Evolutionary conservation across 2,888 invertebrate species (phyloP).

Genomic region (Heliconius erato): DNA sequence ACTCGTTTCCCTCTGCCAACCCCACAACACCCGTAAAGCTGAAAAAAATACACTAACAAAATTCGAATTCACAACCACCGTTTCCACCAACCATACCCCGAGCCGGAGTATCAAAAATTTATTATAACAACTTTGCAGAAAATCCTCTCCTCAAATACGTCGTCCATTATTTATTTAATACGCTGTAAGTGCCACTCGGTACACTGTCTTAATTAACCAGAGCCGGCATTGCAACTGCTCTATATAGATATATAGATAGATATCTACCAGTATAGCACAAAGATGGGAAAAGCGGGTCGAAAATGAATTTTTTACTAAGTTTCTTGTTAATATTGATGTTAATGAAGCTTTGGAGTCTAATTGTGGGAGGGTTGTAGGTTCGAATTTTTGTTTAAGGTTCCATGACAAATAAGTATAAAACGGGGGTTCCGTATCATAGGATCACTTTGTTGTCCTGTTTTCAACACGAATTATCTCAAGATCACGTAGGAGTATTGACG

Average conservation of each 20-base stretch:
- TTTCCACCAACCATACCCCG: not conserved
- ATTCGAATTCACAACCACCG: not conserved
- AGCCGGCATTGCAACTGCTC: conserved; percentile 61
- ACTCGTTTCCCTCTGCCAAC: no score
- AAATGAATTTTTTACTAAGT: not conserved
- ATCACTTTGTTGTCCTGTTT: no score
- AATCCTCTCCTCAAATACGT: conserved; percentile 45
- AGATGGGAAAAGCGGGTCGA: conserved; percentile 56
- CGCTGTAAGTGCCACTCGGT: conserved; percentile 81
- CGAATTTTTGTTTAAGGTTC: no score
- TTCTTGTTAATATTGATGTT: not conserved
- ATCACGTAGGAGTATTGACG: no score
- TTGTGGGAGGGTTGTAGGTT: not conserved
- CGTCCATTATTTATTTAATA: conserved; percentile 76
- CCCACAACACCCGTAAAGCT: no score
- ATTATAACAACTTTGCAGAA: conserved; percentile 44
- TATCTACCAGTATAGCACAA: conserved; percentile 26
- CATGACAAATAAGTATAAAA: no score
- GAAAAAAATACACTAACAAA: not conserved
- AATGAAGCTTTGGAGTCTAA: not conserved
- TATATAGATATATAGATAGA: not conserved
- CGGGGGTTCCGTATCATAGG: no score
- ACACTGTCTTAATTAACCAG: conserved; percentile 83
- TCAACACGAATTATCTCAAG: no score
- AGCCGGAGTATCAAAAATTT: conserved; percentile 20